phyloP scores from a whole-genome alignment of 2,113 vertebrate genomes.

The Aleadryas rufinucha region DNA sequence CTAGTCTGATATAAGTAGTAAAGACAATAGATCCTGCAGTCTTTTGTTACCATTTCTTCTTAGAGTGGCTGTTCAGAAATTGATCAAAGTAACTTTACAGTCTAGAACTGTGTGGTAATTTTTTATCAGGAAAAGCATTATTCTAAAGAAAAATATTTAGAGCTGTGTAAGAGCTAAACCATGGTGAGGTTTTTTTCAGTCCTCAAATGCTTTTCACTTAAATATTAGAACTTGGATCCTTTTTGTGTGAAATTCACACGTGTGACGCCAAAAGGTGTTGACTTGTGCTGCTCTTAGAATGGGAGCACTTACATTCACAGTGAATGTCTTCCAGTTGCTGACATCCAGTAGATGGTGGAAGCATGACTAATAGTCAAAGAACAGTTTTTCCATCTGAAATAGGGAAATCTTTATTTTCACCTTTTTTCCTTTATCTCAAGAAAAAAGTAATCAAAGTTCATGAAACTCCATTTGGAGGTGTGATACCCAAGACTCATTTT shows the following conservation, averaged over 20 bases:
- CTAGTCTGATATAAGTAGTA: neutral
- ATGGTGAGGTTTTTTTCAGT: rapidly evolving
- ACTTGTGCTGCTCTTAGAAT: neutral
- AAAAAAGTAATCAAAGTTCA: neutral
- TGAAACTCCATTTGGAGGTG: neutral
- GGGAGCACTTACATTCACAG: neutral
- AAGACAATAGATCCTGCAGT: neutral
- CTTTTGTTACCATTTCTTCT: neutral
- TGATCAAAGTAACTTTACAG: neutral
- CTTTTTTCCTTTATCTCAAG: neutral
- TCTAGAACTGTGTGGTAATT: neutral
- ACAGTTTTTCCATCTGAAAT: neutral
- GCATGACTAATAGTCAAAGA: neutral
- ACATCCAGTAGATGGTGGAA: neutral
- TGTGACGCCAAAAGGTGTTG: neutral
- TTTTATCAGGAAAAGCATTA: neutral
- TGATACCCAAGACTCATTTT: neutral
- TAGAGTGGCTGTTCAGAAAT: neutral
- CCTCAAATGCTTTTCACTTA: neutral
- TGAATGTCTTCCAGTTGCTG: neutral
- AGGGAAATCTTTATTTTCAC: neutral
- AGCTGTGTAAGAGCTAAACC: neutral
- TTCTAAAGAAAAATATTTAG: neutral
- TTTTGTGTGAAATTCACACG: rapidly evolving
- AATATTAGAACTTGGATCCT: neutral